These are phyloP conservation scores for Sylvia borin DNA, from an alignment of 2,797 vertebrate genomes.

Conservation along the genomic window DNA sequence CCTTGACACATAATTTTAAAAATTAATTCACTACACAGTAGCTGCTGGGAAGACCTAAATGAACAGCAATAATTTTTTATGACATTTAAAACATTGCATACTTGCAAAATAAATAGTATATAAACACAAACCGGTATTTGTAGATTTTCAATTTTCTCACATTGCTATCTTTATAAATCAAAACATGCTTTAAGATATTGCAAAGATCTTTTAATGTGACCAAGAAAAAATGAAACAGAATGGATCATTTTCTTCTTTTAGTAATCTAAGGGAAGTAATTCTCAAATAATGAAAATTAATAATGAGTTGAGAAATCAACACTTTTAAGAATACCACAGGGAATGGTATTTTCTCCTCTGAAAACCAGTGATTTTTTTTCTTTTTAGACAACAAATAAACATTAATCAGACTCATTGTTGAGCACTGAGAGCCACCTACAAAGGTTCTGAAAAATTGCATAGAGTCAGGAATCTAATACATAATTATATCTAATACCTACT, in stretches of 20 bases:
- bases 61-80: not conserved
- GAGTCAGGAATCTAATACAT: not conserved
- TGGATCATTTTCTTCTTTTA: not conserved
- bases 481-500: not conserved
- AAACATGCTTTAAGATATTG: not conserved
- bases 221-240: not conserved
- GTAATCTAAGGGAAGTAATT: not conserved
- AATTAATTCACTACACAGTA: not conserved
- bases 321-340: not conserved
- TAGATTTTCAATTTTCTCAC: not conserved
- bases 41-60: not conserved
- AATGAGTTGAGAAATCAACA: not conserved
- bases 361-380: not conserved
- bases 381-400: not conserved
- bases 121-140: not conserved
- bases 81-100: not conserved
- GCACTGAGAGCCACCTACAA: not conserved
- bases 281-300: not conserved
- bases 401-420: not conserved
- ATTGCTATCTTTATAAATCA: not conserved
- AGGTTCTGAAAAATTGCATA: not conserved
- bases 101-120: not conserved
- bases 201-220: not conserved
- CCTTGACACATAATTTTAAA: not conserved
- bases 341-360: not conserved